Evolutionary conservation across 2,888 invertebrate genomes (phyloP).

Genomic region (Nomada lathburiana): DNA sequence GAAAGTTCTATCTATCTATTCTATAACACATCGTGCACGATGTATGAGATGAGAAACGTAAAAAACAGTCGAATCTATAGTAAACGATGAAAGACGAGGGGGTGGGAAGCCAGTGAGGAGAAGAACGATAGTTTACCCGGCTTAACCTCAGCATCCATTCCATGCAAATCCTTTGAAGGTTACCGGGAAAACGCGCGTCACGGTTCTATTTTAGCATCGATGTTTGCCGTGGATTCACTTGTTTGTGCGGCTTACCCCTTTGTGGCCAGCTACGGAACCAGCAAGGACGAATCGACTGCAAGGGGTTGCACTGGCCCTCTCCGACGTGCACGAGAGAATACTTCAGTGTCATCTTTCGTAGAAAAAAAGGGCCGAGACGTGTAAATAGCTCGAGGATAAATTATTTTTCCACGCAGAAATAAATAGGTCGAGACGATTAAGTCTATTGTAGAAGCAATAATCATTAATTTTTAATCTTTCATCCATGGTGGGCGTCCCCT

Average conservation of each 20-base stretch:
- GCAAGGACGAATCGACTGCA: slow-evolving; percentile 60
- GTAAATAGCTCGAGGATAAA: slow-evolving; percentile 55
- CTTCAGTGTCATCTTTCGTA: slow-evolving; percentile 37
- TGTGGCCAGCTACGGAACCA: slow-evolving; percentile 40
- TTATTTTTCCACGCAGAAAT: slow-evolving; percentile 45
- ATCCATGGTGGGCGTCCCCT: slow-evolving; percentile 9
- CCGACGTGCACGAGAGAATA: slow-evolving; percentile 2
- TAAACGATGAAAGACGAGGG: not conserved
- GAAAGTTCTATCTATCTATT: not conserved
- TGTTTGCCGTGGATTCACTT: slow-evolving; percentile 61
- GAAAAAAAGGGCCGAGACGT: slow-evolving; percentile 6
- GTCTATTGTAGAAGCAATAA: slow-evolving; percentile 12
- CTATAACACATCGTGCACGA: not conserved
- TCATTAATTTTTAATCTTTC: slow-evolving; percentile 37
- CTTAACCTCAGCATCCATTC: slow-evolving; percentile 50
- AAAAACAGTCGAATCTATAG: not conserved
- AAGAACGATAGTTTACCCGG: slow-evolving; percentile 30
- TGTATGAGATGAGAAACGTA: not conserved
- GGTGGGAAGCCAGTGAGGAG: not conserved
- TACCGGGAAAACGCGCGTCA: slow-evolving; percentile 37
- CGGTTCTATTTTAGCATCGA: slow-evolving; percentile 66
- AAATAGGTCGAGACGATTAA: slow-evolving; percentile 53
- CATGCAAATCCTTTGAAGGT: slow-evolving; percentile 58
- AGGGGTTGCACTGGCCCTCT: slow-evolving; percentile 14
- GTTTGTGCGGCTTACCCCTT: slow-evolving; percentile 45